Evolutionary conservation across 2,113 vertebrate genomes (phyloP), one percentile per base, ranked within the genome.

Genomic region (Centropus unirufus): DNA sequence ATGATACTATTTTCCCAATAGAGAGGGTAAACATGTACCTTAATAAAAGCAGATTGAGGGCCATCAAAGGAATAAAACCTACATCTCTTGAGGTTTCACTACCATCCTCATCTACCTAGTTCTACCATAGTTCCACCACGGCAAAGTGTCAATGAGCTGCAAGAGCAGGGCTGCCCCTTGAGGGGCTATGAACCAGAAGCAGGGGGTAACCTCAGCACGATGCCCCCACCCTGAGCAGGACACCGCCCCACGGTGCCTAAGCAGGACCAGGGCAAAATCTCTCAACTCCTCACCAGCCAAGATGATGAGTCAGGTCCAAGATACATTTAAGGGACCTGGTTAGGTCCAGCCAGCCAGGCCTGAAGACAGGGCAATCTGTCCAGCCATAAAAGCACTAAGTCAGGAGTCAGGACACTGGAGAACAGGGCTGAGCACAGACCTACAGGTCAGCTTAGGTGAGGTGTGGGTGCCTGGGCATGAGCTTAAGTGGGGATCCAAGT

Each of bases 301-400:
- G 17, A 11, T 30, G 21, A 42, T 0, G 6, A 24, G 13, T 6
- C 12, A 39, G 34, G 58, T 22, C 29, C 13, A 36, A 52, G 30
- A 51, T 7, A 7, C 49, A 89, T 5, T 0, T 22, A 85, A 27
- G 27, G 34, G 8, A 69, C 9, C 11, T 0, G 0, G 21, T 3
- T 42, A 42, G 18, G 18, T 2, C 5, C 40, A 59, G 30, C 14
- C 57, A 83, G 36, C 7, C 36, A 66, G 11, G 8, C 14, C 23
- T 54, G 27, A 14, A 58, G 34, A 44, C 3, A 26, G 23, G 15
- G 66, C 12, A 30, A 27, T 18, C 55, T n/a, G 29, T 24, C 12
- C 30, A 49, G 55, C 5, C 27, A 67, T 59, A 89, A 76, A 69
- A 93, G 8, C 55, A 69, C 40, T 6, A 18, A 67, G 30, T 54